Evolutionary conservation across 2,113 vertebrate species (phyloP).

Genomic region (Lichenostomus cassidix): DNA sequence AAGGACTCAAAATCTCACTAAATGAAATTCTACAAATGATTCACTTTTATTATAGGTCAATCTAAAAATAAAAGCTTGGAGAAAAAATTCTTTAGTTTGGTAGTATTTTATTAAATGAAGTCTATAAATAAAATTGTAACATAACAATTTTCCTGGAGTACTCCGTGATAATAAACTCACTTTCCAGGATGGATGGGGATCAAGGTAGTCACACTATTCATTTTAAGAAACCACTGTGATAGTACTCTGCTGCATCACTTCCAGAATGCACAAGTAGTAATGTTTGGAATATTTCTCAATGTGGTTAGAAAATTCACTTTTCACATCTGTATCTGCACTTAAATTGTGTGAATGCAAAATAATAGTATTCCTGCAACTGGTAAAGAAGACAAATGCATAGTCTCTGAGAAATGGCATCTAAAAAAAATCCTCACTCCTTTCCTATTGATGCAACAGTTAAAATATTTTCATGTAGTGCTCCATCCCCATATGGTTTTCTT

Average conservation of each 20-base stretch:
- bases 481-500: constrained; percentile 28
- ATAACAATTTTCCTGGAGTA: background rate
- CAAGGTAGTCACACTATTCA: background rate
- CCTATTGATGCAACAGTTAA: constrained; percentile 26
- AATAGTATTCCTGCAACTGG: background rate
- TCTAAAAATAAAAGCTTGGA: background rate
- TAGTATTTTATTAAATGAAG: background rate
- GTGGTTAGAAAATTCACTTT: background rate
- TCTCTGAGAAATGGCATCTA: background rate
- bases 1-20: background rate
- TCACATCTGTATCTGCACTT: background rate
- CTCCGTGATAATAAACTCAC: background rate
- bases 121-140: background rate
- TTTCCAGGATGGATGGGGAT: background rate
- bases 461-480: constrained; percentile 38
- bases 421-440: background rate
- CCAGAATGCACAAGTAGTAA: background rate
- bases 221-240: background rate
- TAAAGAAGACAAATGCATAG: background rate
- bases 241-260: background rate
- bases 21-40: background rate
- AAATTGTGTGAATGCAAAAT: background rate
- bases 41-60: background rate
- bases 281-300: background rate
- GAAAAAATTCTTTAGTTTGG: background rate